A percentile compares a stretch with the other conserved stretches of the same genome.
These are phyloP conservation scores for Cephus nigrinus DNA, from an alignment of 2,888 invertebrate genomes.

Conservation along the genomic window DNA sequence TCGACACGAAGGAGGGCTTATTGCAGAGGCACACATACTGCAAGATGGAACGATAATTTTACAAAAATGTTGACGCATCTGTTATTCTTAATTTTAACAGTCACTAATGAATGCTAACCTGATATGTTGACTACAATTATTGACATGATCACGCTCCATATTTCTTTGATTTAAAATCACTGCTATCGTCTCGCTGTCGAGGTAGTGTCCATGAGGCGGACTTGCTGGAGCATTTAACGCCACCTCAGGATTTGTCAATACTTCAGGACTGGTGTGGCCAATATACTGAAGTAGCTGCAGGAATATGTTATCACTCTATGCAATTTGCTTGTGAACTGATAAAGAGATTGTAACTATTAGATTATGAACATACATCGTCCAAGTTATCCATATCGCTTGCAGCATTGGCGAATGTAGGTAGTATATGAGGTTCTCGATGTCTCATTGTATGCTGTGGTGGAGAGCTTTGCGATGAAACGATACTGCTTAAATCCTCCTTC, in stretches of 20 bases:
- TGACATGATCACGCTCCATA: constrained; percentile 81
- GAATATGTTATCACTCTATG: constrained; percentile 12
- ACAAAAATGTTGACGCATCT: neutral
- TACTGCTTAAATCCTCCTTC: constrained; percentile 50
- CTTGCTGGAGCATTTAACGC: constrained; percentile 83
- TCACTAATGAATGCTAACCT: constrained; percentile 33
- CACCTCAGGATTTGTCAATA: constrained; percentile 60
- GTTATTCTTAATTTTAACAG: neutral
- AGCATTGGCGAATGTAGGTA: constrained; percentile 85
- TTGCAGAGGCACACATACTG: constrained; percentile 68
- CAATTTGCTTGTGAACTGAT: neutral
- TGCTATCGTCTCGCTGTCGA: constrained; percentile 88
- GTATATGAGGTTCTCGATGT: constrained; percentile 78
- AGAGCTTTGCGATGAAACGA: constrained; percentile 56
- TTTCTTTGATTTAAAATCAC: constrained; percentile 87
- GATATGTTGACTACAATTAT: constrained; percentile 59
- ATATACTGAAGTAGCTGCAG: constrained; percentile 87
- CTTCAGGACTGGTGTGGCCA: constrained; percentile 90
- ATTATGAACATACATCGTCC: constrained; percentile 79
- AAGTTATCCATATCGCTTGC: constrained; percentile 91
- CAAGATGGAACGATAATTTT: constrained; percentile 22
- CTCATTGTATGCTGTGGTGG: constrained; percentile 78
- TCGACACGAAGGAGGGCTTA: constrained; percentile 68
- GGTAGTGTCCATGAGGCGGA: constrained; percentile 78
- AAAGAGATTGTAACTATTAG: neutral